phyloP scores from a whole-genome alignment of 2,797 vertebrate genomes.

The Crypturellus tataupa region DNA sequence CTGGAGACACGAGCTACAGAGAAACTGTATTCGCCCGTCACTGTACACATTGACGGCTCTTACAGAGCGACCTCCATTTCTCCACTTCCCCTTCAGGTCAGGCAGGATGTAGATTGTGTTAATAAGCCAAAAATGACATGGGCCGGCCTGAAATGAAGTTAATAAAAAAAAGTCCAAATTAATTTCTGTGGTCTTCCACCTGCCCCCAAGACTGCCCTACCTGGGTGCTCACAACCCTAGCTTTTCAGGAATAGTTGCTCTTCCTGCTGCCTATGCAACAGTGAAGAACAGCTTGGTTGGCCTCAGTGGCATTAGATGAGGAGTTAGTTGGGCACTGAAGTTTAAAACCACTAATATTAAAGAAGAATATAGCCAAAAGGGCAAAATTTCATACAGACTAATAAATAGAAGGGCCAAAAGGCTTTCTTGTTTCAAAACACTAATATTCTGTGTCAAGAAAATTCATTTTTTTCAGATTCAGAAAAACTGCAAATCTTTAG shows the following conservation, averaged over 20 bases:
- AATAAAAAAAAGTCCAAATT: background rate
- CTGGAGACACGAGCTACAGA: background rate
- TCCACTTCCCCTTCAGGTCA: background rate
- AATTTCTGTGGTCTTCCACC: background rate
- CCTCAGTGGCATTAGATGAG: background rate
- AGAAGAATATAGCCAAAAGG: background rate
- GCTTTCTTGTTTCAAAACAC: slow-evolving; percentile 39
- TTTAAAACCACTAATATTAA: background rate
- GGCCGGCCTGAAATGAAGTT: background rate
- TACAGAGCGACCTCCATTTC: background rate
- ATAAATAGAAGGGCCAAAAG: slow-evolving; percentile 14
- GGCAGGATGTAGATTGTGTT: background rate
- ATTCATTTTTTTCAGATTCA: slow-evolving; percentile 60
- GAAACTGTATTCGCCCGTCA: background rate
- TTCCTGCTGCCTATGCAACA: background rate
- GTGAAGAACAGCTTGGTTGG: too few species aligned
- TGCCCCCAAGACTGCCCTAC: background rate
- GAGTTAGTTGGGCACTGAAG: background rate
- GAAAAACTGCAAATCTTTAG: slow-evolving; percentile 57
- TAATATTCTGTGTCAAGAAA: slow-evolving; percentile 38
- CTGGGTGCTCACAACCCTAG: background rate
- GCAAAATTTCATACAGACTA: slow-evolving; percentile 32
- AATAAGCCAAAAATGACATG: background rate
- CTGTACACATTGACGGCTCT: background rate
- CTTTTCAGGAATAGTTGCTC: background rate